Conservation (phyloP, 2,888 invertebrate genomes). For the Meganola albula region DNA sequence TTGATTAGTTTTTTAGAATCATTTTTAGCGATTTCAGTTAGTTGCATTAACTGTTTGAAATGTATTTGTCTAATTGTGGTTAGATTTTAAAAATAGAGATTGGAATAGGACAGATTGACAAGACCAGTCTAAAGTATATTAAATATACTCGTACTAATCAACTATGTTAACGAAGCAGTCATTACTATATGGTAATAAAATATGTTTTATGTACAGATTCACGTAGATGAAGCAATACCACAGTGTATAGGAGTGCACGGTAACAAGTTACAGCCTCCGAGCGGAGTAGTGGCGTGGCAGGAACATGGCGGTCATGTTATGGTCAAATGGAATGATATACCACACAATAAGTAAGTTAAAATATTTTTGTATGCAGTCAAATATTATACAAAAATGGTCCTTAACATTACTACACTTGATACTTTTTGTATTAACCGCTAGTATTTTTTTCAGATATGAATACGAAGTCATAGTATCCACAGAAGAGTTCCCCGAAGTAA, state of each 20-base stretch:
- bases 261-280: conserved; percentile 79
- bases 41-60: no score
- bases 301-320: conserved; percentile 80
- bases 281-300: conserved; percentile 78
- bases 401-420: neutral
- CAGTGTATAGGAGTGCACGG: conserved; percentile 58
- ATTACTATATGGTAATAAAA: no score
- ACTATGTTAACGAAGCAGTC: no score
- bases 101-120: no score
- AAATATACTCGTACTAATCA: no score
- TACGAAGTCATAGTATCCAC: conserved; percentile 82
- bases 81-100: no score
- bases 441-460: conserved; percentile 40
- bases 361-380: neutral
- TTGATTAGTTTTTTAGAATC: no score
- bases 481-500: conserved; percentile 66
- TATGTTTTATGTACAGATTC: no score
- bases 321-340: conserved; percentile 80
- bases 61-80: no score
- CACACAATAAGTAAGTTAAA: conserved; percentile 34
- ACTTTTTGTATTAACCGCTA: no score
- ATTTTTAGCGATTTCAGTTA: no score
- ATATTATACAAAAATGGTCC: neutral
- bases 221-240: conserved; percentile 40
- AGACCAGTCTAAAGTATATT: no score